phyloP scores from a whole-genome alignment of 2,797 vertebrate species.

The Zonotrichia albicollis region DNA sequence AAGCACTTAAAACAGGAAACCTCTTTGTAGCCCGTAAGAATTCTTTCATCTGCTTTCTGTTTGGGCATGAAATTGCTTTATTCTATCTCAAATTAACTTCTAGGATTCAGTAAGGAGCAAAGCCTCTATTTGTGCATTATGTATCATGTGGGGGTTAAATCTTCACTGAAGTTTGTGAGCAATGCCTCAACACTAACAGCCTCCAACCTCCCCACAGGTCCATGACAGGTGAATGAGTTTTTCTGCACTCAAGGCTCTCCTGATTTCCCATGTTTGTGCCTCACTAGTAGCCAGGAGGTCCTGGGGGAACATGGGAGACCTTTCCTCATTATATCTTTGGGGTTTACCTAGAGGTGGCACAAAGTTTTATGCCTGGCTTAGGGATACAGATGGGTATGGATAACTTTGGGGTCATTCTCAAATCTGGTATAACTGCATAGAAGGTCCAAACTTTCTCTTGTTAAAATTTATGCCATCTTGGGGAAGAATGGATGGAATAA shows the following conservation, averaged over 20 bases:
- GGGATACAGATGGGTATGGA: neutral
- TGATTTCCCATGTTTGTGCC: neutral
- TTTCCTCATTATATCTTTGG: rapidly evolving
- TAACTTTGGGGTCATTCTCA: neutral
- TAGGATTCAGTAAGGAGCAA: neutral
- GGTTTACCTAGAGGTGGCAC: neutral
- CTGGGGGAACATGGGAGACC: neutral
- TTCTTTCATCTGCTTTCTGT: neutral
- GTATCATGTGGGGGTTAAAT: neutral
- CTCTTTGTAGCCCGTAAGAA: neutral
- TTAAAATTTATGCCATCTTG: neutral
- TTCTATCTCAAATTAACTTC: neutral
- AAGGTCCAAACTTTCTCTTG: neutral
- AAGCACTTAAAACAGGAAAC: neutral
- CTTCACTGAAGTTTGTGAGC: neutral
- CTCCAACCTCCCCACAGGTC: neutral
- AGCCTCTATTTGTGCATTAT: neutral
- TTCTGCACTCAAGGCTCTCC: neutral
- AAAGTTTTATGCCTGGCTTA: neutral
- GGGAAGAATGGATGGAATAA: neutral
- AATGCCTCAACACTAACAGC: neutral
- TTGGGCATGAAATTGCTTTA: neutral
- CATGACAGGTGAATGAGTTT: neutral
- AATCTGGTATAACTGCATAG: neutral
- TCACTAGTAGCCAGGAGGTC: neutral